Evolutionary conservation across 2,113 vertebrate species (phyloP).

Genomic region (Gobio gobio): DNA sequence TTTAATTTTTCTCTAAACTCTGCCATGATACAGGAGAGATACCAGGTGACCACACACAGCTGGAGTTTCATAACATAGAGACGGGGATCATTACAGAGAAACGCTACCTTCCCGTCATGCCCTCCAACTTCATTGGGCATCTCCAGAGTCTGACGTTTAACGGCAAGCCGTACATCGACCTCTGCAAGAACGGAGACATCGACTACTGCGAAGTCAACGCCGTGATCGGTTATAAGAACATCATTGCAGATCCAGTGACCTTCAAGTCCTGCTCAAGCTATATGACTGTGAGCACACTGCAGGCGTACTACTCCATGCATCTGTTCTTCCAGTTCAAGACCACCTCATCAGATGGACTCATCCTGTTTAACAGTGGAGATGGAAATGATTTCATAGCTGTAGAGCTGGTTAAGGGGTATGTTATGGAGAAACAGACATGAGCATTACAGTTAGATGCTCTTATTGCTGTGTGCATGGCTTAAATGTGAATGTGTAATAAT

Average conservation of each 20-base stretch:
- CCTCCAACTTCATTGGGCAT: slow-evolving; percentile 98
- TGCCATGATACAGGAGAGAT: slow-evolving; percentile 85
- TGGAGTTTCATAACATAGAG: slow-evolving; percentile 99
- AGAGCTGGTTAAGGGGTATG: slow-evolving; percentile 97
- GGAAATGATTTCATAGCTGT: slow-evolving; percentile 99
- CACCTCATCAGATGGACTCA: slow-evolving; percentile 94
- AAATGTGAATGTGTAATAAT: no score
- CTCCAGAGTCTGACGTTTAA: slow-evolving; percentile 97
- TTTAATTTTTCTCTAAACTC: neutral
- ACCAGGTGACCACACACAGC: slow-evolving; percentile 95
- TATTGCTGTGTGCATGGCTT: no score
- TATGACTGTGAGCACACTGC: slow-evolving; percentile 90
- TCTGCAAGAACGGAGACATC: slow-evolving; percentile 98
- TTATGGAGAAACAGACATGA: neutral
- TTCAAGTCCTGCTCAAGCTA: slow-evolving; percentile 99
- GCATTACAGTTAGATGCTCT: neutral
- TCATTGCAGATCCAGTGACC: slow-evolving; percentile 96
- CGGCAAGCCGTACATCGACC: slow-evolving; percentile 97
- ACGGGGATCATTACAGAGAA: slow-evolving; percentile 97
- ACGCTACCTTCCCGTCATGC: slow-evolving; percentile 88
- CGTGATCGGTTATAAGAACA: slow-evolving; percentile 97
- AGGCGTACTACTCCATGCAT: slow-evolving; percentile 99
- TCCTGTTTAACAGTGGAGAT: slow-evolving; percentile 97
- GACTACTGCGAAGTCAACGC: slow-evolving; percentile 98
- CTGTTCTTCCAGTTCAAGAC: slow-evolving; percentile 99